phyloP scores from a whole-genome alignment of 2,113 vertebrate genomes.

The Psilopogon haemacephalus region DNA sequence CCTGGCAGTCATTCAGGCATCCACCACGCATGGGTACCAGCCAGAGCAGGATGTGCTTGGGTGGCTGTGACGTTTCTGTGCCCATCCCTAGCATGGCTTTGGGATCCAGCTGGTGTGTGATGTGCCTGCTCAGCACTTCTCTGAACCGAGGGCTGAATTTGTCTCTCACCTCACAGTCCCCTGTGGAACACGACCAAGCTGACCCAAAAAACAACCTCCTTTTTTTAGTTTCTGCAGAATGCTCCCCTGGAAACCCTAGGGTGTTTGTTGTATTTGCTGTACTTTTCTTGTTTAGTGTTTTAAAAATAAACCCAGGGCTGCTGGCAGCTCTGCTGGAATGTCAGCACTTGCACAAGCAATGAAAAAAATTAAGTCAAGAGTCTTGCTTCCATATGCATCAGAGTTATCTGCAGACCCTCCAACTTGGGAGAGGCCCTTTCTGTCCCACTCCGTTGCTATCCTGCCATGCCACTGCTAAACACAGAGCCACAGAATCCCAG shows the following conservation, averaged over 20 bases:
- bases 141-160: neutral
- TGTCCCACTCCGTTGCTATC: neutral
- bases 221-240: constrained; percentile 35
- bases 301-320: constrained; percentile 41
- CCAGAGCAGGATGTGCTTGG: neutral
- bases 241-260: neutral
- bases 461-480: neutral
- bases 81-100: neutral
- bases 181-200: neutral
- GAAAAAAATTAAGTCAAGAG: neutral
- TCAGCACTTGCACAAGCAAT: neutral
- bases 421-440: neutral
- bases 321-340: constrained; percentile 28
- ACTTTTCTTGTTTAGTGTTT: constrained; percentile 38
- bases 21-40: neutral
- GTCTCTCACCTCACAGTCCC: neutral
- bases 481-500: neutral
- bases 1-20: neutral
- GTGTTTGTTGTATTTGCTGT: constrained; percentile 3
- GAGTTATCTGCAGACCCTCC: neutral
- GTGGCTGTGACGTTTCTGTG: neutral
- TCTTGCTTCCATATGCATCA: neutral
- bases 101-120: neutral
- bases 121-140: neutral
- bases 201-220: neutral